phyloP scores from a whole-genome alignment of 2,888 invertebrate species.

The Lamproptera curius region DNA sequence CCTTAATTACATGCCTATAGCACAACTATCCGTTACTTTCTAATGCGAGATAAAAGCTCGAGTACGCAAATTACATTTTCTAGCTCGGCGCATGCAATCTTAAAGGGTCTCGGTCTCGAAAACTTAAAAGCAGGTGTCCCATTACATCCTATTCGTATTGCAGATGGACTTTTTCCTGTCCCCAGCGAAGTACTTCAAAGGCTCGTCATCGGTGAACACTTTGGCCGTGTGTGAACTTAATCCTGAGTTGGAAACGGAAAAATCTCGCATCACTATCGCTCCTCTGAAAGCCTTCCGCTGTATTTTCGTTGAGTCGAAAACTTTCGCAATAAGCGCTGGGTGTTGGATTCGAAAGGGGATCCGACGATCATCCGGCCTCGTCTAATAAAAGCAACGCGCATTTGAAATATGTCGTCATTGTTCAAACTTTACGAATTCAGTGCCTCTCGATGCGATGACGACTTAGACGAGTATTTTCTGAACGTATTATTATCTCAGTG shows the following conservation, averaged over 20 bases:
- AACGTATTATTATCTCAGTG: conserved; percentile 41
- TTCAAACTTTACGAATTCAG: conserved; percentile 73
- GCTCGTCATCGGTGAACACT: conserved; percentile 54
- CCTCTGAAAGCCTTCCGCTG: conserved; percentile 75
- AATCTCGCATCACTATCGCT: conserved; percentile 47
- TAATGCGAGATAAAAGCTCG: conserved; percentile 8
- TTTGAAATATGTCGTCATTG: conserved; percentile 74
- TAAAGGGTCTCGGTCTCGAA: conserved; percentile 15
- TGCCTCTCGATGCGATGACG: conserved; percentile 35
- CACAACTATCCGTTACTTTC: conserved; percentile 1
- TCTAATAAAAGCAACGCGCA: conserved; percentile 68
- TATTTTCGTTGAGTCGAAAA: conserved; percentile 74
- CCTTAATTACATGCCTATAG: too few species aligned
- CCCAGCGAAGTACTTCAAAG: conserved; percentile 45
- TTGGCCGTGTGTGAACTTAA: conserved; percentile 53
- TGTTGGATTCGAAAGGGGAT: conserved; percentile 52
- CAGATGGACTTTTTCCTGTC: conserved; percentile 32
- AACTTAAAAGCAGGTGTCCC: conserved; percentile 20
- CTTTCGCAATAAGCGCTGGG: conserved; percentile 67
- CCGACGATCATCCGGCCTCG: conserved; percentile 60
- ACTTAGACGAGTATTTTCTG: conserved; percentile 28
- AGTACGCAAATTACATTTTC: conserved; percentile 20
- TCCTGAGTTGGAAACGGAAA: conserved; percentile 53
- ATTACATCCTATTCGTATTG: conserved; percentile 24
- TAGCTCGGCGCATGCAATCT: conserved; percentile 19